phyloP scores from a whole-genome alignment of 2,888 invertebrate species.

The Theristus sp. region DNA sequence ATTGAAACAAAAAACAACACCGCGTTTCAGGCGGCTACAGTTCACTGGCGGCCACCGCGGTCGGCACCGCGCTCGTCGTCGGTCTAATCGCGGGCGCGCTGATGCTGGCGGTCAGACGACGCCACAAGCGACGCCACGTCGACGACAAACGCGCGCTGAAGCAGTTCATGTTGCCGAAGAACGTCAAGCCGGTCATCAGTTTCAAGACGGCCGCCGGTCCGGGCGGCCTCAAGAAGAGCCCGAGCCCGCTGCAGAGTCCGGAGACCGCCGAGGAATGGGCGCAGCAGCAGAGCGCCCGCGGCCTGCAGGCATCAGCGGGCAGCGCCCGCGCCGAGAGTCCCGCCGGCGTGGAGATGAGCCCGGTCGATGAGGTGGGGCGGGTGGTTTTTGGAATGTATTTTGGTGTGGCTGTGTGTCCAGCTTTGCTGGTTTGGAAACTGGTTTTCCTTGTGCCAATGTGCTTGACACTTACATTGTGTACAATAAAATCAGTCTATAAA shows the following conservation, averaged over 20 bases:
- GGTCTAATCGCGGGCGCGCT: conserved; percentile 16
- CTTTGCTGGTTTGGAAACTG: too few relatives aligned
- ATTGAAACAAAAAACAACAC: too few relatives aligned
- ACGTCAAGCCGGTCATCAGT: conserved; percentile 11
- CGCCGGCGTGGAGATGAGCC: neutral
- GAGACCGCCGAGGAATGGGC: too few relatives aligned
- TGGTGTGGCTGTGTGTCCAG: too few relatives aligned
- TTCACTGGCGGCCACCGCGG: conserved; percentile 15
- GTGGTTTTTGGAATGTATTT: too few relatives aligned
- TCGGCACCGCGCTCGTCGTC: conserved; percentile 15
- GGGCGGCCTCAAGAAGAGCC: conserved; percentile 17
- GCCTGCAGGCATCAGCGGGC: too few relatives aligned
- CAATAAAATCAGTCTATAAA: too few relatives aligned
- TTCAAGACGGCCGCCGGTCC: conserved; percentile 18
- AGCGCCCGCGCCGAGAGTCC: neutral
- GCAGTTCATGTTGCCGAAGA: conserved; percentile 11
- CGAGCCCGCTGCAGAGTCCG: conserved; percentile 14
- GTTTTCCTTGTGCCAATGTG: too few relatives aligned
- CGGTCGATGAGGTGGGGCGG: neutral
- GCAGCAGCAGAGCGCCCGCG: neutral
- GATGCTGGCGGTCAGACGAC: conserved; percentile 14
- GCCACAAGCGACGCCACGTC: conserved; percentile 11
- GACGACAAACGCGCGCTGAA: neutral
- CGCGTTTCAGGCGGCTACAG: too few relatives aligned
- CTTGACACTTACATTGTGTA: too few relatives aligned